Conservation (phyloP, 2,888 invertebrate genomes). For the Seladonia tumulorum region DNA sequence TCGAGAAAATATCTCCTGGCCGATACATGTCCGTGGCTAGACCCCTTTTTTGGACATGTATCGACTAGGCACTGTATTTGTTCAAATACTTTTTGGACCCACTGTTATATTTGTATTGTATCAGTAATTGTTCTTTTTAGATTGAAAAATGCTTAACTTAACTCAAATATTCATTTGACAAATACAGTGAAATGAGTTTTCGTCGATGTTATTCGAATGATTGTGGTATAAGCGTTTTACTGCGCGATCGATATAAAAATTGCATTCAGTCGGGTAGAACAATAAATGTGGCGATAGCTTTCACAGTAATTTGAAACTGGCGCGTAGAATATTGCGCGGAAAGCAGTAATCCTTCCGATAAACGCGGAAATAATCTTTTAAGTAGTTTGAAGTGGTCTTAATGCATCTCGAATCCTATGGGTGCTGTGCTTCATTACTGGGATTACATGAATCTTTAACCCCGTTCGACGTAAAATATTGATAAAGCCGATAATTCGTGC, state of each 20-base stretch:
- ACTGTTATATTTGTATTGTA: no score
- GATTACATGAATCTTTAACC: slow-evolving; percentile 23
- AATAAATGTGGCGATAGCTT: slow-evolving; percentile 10
- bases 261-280: background rate
- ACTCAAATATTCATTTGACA: no score
- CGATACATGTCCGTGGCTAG: no score
- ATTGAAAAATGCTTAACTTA: no score
- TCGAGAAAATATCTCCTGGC: no score
- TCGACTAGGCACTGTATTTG: no score
- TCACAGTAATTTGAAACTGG: slow-evolving; percentile 3
- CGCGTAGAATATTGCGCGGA: slow-evolving; percentile 19
- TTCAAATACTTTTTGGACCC: no score
- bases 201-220: background rate
- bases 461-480: slow-evolving; percentile 28
- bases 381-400: slow-evolving; percentile 37
- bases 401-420: slow-evolving; percentile 23
- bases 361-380: slow-evolving; percentile 46
- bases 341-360: slow-evolving; percentile 28
- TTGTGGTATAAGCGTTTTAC: background rate
- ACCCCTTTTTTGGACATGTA: no score
- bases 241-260: background rate
- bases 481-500: slow-evolving; percentile 34
- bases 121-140: no score
- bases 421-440: slow-evolving; percentile 22
- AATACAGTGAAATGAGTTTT: no score